phyloP scores from a whole-genome alignment of 2,113 vertebrate species.

The Apaloderma vittatum region DNA sequence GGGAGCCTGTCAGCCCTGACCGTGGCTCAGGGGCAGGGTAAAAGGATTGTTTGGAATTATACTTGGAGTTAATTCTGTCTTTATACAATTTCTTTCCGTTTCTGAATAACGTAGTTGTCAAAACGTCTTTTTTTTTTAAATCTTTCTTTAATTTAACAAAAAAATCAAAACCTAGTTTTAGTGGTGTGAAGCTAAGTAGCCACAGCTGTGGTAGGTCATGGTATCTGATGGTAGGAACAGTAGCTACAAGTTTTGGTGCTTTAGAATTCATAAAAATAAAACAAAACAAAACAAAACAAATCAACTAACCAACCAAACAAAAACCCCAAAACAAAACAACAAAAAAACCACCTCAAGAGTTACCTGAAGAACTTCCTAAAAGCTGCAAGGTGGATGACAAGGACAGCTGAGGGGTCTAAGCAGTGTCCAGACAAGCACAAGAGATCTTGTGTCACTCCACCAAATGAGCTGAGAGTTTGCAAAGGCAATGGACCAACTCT shows the following conservation, averaged over 20 bases:
- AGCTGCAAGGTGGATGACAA: neutral
- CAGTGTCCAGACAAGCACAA: neutral
- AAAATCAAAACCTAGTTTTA: neutral
- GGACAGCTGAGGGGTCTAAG: neutral
- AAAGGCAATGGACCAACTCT: neutral
- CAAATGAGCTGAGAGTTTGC: neutral
- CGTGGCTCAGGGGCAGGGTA: accelerated
- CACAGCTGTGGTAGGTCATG: neutral
- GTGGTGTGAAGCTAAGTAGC: neutral
- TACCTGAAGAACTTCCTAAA: neutral
- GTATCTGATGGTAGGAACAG: neutral
- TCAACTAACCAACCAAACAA: too few species aligned
- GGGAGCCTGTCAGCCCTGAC: too few species aligned
- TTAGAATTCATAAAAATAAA: neutral
- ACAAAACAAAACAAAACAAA: too few species aligned
- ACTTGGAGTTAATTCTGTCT: neutral
- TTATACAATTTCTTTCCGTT: neutral
- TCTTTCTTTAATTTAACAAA: neutral
- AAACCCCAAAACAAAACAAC: too few species aligned
- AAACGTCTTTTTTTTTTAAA: neutral
- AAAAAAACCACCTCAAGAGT: neutral
- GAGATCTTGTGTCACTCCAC: neutral
- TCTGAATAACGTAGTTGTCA: neutral
- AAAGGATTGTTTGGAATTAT: neutral
- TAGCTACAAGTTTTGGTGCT: neutral